phyloP scores from a whole-genome alignment of 2,797 vertebrate species.

The Corythornis leucogaster region DNA sequence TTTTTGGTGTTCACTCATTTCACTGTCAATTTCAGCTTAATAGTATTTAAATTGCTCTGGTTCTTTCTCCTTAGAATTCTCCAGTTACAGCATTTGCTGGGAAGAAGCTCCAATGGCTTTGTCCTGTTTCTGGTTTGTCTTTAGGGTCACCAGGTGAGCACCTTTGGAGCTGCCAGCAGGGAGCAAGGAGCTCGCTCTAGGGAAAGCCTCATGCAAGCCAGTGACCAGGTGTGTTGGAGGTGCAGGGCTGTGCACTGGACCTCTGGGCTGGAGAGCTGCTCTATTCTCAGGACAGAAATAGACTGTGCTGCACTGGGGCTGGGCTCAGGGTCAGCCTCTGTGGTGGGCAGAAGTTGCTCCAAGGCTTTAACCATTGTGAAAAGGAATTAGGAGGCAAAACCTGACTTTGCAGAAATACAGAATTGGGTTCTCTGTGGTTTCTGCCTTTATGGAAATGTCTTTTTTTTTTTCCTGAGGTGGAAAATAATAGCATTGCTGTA shows the following conservation, averaged over 20 bases:
- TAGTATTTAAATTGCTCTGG: slow-evolving; percentile 40
- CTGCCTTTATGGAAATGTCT: neutral
- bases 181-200: neutral
- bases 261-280: fast-evolving
- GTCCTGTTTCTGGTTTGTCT: slow-evolving; percentile 26
- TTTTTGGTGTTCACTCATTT: slow-evolving; percentile 27
- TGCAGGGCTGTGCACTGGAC: fast-evolving
- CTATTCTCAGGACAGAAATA: neutral
- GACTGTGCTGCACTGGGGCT: fast-evolving
- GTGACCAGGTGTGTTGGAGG: neutral
- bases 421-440: fast-evolving
- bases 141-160: slow-evolving; percentile 64
- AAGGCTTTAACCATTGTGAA: no score
- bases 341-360: fast-evolving
- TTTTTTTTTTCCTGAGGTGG: neutral
- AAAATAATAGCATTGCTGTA: neutral
- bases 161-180: slow-evolving; percentile 52
- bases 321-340: no score
- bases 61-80: slow-evolving; percentile 32
- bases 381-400: neutral
- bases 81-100: neutral
- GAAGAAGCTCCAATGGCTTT: slow-evolving; percentile 44
- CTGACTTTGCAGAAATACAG: neutral
- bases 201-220: neutral
- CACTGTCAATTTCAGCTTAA: slow-evolving; percentile 4